Percentiles rank a stretch among this genome's conserved stretches.
Conservation (phyloP, 2,888 invertebrate genomes). For the Lochmaea crataegi region DNA sequence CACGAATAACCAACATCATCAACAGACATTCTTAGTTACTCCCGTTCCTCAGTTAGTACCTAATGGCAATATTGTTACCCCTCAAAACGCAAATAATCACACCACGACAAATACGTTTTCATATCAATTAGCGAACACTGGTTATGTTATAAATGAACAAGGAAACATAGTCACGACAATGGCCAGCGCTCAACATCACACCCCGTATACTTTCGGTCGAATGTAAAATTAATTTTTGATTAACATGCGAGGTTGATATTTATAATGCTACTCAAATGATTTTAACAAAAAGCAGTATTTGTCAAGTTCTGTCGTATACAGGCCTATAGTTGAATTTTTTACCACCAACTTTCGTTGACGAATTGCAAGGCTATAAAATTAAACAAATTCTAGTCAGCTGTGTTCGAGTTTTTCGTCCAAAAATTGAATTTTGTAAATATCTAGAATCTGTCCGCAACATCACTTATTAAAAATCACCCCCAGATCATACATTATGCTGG, state of each 20-base stretch:
- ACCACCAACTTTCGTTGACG: too few species aligned
- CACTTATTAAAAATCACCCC: too few species aligned
- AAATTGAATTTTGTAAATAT: too few species aligned
- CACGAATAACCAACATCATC: conserved; percentile 66
- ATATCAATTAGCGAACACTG: conserved; percentile 64
- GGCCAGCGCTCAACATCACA: conserved; percentile 63
- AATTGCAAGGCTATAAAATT: too few species aligned
- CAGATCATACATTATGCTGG: too few species aligned
- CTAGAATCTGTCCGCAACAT: too few species aligned
- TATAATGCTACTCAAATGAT: not conserved
- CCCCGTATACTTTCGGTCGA: conserved; percentile 64
- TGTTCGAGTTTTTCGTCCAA: too few species aligned
- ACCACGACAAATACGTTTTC: conserved; percentile 62
- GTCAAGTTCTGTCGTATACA: not conserved
- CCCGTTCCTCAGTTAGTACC: conserved; percentile 75
- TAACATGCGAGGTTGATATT: not conserved
- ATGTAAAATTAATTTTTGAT: conserved; percentile 55
- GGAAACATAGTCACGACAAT: conserved; percentile 65
- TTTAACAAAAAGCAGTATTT: not conserved
- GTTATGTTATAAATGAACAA: conserved; percentile 65
- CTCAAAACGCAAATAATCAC: conserved; percentile 60
- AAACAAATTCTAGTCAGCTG: too few species aligned
- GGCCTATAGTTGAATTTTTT: not conserved
- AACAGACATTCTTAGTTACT: conserved; percentile 74
- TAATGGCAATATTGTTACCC: conserved; percentile 61